A percentile compares a stretch with the other conserved stretches of the same genome.
Evolutionary conservation across 2,797 vertebrate genomes (phyloP).

Genomic region (Amniataba percoides): DNA sequence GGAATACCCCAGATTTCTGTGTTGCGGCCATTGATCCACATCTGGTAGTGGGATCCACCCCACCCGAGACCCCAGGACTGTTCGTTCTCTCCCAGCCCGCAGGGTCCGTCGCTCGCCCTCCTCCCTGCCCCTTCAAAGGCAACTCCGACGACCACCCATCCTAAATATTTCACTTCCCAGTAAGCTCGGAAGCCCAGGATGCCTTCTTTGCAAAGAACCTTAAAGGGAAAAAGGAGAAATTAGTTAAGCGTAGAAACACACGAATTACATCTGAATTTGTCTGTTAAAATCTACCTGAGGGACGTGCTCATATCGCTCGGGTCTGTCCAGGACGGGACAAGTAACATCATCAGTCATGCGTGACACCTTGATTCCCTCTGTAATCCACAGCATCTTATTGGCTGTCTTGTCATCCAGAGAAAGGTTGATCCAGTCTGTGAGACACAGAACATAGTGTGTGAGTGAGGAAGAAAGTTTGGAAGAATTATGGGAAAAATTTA

Average conservation of each 20-base stretch:
- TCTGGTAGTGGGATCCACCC: conserved; percentile 72
- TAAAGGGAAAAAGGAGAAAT: not conserved
- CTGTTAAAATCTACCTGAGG: conserved; percentile 65
- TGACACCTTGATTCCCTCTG: conserved; percentile 67
- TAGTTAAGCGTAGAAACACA: not conserved
- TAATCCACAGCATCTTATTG: conserved; percentile 77
- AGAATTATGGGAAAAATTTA: not conserved
- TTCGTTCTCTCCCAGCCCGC: conserved; percentile 74
- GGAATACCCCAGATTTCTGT: conserved; percentile 61
- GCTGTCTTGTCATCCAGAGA: conserved; percentile 76
- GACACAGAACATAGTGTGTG: not conserved
- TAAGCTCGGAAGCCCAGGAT: conserved; percentile 66
- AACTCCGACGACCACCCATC: conserved; percentile 66
- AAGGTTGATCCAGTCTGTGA: conserved; percentile 67
- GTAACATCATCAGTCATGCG: conserved; percentile 69
- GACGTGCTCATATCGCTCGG: conserved; percentile 70
- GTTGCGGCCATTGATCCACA: conserved; percentile 61
- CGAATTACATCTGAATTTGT: not conserved
- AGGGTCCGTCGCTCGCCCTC: conserved; percentile 60
- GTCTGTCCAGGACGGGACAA: conserved; percentile 74
- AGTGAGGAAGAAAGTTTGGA: not conserved
- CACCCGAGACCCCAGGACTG: conserved; percentile 78
- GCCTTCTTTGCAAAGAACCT: conserved; percentile 74
- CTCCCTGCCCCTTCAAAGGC: conserved; percentile 57
- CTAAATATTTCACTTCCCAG: conserved; percentile 73